Conservation (phyloP, 2,113 vertebrate genomes). For the Scolopax mira region DNA sequence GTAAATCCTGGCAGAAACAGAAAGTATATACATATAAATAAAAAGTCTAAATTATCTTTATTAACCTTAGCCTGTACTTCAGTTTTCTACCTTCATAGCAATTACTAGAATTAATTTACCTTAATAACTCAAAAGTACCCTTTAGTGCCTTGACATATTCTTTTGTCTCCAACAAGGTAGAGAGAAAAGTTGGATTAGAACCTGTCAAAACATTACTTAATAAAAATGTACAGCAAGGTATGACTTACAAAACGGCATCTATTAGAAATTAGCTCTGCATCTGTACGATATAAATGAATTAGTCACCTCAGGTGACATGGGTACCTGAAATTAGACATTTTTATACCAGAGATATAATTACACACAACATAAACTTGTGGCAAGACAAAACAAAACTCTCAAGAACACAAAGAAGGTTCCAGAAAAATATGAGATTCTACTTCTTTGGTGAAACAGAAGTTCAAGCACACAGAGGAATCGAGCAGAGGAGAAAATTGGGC, state of each 20-base stretch:
- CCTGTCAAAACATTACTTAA: conserved; percentile 43
- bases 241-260: background rate
- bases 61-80: conserved; percentile 25
- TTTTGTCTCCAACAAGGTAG: conserved; percentile 22
- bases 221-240: background rate
- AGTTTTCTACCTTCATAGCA: background rate
- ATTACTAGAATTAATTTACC: conserved; percentile 48
- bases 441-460: background rate
- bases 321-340: background rate
- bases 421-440: background rate
- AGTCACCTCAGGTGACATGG: background rate
- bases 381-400: background rate
- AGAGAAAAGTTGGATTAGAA: conserved; percentile 50
- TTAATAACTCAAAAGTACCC: conserved; percentile 25
- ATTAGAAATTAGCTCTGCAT: background rate
- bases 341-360: background rate
- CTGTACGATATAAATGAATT: background rate
- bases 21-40: background rate
- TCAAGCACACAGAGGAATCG: background rate
- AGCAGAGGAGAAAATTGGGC: background rate
- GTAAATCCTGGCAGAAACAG: background rate
- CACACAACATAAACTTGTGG: background rate
- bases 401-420: background rate
- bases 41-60: conserved; percentile 18
- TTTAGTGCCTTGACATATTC: conserved; percentile 18